These are phyloP conservation scores for Brenthis hecate DNA, from an alignment of 2,888 invertebrate genomes.

Conservation along the genomic window DNA sequence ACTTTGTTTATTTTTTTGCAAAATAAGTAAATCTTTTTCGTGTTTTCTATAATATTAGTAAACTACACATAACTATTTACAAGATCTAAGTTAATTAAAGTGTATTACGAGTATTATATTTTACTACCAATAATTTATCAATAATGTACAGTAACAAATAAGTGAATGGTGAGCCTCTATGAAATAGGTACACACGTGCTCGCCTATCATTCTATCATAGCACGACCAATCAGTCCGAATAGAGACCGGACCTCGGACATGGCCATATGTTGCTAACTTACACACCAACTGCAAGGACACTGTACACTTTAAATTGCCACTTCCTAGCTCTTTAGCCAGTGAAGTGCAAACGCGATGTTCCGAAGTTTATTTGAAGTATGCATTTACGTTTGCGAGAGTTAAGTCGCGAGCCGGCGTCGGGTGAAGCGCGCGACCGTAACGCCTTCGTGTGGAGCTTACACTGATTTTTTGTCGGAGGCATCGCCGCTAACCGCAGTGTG, in stretches of 20 bases:
- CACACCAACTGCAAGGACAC: constrained; percentile 67
- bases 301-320: constrained; percentile 62
- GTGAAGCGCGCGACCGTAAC: constrained; percentile 65
- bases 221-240: constrained; percentile 56
- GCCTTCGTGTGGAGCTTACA: constrained; percentile 75
- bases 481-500: constrained; percentile 68
- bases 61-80: no score
- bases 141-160: constrained; percentile 64
- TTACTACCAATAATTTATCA: constrained; percentile 13
- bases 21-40: no score
- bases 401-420: constrained; percentile 44
- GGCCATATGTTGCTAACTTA: constrained; percentile 76
- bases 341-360: constrained; percentile 33
- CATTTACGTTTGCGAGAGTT: constrained; percentile 45
- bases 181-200: constrained; percentile 71
- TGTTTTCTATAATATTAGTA: no score
- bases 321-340: constrained; percentile 36
- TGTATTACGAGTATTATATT: background rate
- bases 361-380: constrained; percentile 43
- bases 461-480: constrained; percentile 81
- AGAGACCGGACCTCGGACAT: constrained; percentile 65
- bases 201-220: constrained; percentile 67
- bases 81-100: no score
- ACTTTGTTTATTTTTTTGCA: no score
- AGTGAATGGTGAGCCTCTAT: constrained; percentile 77